These are phyloP conservation scores for Chauna torquata DNA, from an alignment of 2,113 vertebrate species.

Conservation along the genomic window DNA sequence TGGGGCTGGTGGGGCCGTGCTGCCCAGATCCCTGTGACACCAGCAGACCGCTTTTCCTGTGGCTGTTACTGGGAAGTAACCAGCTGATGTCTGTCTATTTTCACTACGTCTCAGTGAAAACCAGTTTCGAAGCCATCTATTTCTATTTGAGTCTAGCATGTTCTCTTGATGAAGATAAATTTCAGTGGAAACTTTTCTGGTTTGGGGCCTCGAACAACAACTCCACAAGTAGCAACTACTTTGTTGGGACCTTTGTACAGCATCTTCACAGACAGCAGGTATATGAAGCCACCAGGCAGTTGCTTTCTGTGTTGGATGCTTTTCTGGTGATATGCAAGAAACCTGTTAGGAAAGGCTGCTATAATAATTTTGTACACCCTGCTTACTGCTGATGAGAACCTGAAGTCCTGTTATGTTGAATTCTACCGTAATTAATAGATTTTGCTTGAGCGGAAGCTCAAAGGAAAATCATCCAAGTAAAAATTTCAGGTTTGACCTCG, in stretches of 20 bases:
- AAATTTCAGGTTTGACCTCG: neutral
- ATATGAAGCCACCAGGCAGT: neutral
- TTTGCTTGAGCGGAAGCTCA: neutral
- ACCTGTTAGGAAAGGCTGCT: neutral
- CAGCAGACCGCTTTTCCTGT: neutral
- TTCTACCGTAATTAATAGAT: neutral
- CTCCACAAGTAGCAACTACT: neutral
- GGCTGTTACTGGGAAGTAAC: neutral
- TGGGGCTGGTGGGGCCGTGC: neutral
- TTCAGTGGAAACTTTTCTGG: neutral
- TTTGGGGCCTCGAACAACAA: neutral
- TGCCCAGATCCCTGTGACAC: neutral
- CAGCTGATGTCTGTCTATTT: conserved; percentile 18
- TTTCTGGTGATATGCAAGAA: neutral
- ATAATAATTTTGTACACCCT: neutral
- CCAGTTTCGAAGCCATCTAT: neutral
- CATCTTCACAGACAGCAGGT: neutral
- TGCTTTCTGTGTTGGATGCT: neutral
- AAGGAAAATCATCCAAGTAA: neutral
- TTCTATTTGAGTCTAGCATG: neutral
- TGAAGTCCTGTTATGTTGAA: neutral
- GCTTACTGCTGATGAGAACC: neutral
- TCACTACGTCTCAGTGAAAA: neutral
- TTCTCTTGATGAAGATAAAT: neutral
- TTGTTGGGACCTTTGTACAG: neutral